phyloP scores from a whole-genome alignment of 1,140 invertebrate genomes.

The Diorhabda carinulata region DNA sequence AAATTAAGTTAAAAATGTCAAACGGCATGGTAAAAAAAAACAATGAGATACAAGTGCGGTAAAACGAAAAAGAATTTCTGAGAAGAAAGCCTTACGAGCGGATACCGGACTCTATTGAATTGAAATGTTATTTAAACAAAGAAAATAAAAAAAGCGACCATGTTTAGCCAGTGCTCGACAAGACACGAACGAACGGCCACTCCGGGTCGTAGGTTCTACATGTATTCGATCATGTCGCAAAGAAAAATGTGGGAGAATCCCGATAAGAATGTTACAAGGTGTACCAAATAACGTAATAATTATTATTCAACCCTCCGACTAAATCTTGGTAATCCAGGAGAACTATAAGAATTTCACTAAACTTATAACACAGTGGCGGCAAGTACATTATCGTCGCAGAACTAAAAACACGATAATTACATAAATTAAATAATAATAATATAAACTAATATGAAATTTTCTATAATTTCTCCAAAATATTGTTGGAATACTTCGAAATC shows the following conservation, averaged over 20 bases:
- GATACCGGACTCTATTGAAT: constrained; percentile 14
- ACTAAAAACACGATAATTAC: too few species aligned
- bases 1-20: constrained; percentile 22
- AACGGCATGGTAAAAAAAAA: constrained; percentile 11
- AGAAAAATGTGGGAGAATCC: constrained; percentile 12
- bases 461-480: too few species aligned
- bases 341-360: too few species aligned
- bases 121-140: constrained; percentile 18
- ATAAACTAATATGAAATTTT: too few species aligned
- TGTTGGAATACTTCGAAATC: too few species aligned
- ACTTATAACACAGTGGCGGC: too few species aligned
- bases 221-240: constrained; percentile 4
- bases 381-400: too few species aligned
- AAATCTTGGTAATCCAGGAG: too few species aligned
- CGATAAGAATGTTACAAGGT: background rate
- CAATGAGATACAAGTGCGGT: constrained; percentile 13
- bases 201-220: background rate
- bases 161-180: constrained; percentile 12
- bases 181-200: constrained; percentile 1
- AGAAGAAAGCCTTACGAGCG: constrained; percentile 10
- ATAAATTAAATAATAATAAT: too few species aligned
- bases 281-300: background rate
- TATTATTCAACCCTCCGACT: too few species aligned
- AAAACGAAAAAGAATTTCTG: constrained; percentile 12
- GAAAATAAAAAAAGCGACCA: constrained; percentile 8